Evolutionary conservation across 2,113 vertebrate species (phyloP).

Genomic region (Microtus richardsoni): DNA sequence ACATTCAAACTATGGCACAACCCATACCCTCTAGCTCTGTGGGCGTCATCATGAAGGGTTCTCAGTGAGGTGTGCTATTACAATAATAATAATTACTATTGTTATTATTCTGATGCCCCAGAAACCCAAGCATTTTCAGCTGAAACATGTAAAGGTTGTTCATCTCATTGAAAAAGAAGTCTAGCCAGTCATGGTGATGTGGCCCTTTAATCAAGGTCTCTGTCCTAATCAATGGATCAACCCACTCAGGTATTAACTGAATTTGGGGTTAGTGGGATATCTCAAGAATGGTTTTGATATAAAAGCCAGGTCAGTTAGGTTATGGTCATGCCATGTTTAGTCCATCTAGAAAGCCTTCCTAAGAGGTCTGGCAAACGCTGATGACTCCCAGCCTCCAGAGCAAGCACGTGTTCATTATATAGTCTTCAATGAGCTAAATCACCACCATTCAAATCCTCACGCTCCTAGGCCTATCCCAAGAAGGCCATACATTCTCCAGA

Average conservation of each 20-base stretch:
- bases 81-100: neutral
- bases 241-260: neutral
- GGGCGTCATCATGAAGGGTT: neutral
- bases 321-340: neutral
- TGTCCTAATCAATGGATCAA: neutral
- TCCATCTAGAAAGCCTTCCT: neutral
- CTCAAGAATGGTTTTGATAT: neutral
- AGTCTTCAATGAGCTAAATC: neutral
- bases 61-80: neutral
- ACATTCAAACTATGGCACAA: neutral
- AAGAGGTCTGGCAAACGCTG: neutral
- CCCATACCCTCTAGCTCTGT: neutral
- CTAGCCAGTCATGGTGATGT: neutral
- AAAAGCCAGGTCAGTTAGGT: neutral
- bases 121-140: neutral
- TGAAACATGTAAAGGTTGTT: neutral
- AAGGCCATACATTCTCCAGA: neutral
- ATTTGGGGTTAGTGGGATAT: neutral
- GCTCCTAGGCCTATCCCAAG: neutral
- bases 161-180: neutral
- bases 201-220: neutral
- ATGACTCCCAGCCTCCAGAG: neutral
- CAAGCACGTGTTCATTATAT: neutral
- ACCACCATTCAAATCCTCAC: neutral
- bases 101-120: neutral